Evolutionary conservation across 2,113 vertebrate genomes (phyloP).

Genomic region (Holacanthus passer): DNA sequence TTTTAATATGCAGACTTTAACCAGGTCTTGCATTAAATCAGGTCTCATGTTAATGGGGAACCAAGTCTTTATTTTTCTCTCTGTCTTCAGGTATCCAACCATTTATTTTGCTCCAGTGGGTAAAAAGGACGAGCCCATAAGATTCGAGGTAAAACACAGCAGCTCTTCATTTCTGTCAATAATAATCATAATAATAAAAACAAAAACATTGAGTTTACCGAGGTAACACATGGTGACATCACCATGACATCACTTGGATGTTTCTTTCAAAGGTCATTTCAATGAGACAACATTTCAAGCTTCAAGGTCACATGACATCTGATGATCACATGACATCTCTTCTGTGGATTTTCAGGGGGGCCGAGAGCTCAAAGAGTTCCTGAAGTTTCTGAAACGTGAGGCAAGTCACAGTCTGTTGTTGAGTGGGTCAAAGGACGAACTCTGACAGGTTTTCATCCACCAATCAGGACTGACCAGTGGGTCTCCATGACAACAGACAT

Average conservation of each 20-base stretch:
- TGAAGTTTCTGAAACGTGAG: conserved; percentile 80
- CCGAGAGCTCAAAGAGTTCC: conserved; percentile 82
- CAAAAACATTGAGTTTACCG: not conserved
- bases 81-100: conserved; percentile 80
- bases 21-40: no score
- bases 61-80: not conserved
- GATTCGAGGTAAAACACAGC: conserved; percentile 78
- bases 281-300: no score
- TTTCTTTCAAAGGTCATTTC: no score
- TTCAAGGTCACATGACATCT: no score
- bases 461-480: not conserved
- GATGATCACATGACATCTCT: not conserved
- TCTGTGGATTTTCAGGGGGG: conserved; percentile 66
- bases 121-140: conserved; percentile 76
- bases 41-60: no score
- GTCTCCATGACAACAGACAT: conserved; percentile 5
- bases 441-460: conserved; percentile 42
- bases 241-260: no score
- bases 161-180: no score
- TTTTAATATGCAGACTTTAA: not conserved
- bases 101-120: conserved; percentile 80
- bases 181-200: not conserved
- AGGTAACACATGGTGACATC: no score
- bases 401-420: conserved; percentile 36
- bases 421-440: conserved; percentile 65